Conservation (phyloP, 2,888 invertebrate genomes). For the Schizotus pectinicornis region DNA sequence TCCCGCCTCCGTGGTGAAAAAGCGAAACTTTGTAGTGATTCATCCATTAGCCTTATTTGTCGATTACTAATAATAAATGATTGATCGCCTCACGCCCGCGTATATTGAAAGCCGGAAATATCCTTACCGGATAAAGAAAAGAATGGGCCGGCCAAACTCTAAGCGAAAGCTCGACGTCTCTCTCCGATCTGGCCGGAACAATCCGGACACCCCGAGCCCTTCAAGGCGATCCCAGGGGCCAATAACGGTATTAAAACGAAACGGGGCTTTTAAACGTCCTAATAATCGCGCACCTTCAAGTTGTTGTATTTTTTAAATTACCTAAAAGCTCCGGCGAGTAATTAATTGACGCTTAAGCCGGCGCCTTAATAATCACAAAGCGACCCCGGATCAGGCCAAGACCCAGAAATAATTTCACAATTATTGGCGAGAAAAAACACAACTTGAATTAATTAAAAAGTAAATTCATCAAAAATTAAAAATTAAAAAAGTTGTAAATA, state of each 20-base stretch:
- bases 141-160: slow-evolving; percentile 19
- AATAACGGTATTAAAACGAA: slow-evolving; percentile 23
- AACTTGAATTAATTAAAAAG: no score
- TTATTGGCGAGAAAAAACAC: no score
- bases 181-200: slow-evolving; percentile 7
- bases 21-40: slow-evolving; percentile 39
- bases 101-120: slow-evolving; percentile 36
- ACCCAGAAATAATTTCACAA: no score
- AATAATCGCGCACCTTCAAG: slow-evolving; percentile 12
- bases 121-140: slow-evolving; percentile 27
- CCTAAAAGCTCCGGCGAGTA: slow-evolving; percentile 4
- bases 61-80: slow-evolving; percentile 45
- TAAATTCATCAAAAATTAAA: no score
- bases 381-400: no score
- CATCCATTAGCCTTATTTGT: slow-evolving; percentile 44
- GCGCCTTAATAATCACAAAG: no score
- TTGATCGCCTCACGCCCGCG: slow-evolving; percentile 39
- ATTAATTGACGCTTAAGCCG: slow-evolving; percentile 6
- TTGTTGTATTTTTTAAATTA: slow-evolving; percentile 5
- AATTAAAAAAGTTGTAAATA: no score
- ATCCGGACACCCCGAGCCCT: slow-evolving; percentile 2
- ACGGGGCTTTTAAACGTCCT: slow-evolving; percentile 19
- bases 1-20: slow-evolving; percentile 27
- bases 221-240: slow-evolving; percentile 14
- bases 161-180: slow-evolving; percentile 8